phyloP scores from a whole-genome alignment of 2,888 invertebrate species.

The Latrodectus elegans region DNA sequence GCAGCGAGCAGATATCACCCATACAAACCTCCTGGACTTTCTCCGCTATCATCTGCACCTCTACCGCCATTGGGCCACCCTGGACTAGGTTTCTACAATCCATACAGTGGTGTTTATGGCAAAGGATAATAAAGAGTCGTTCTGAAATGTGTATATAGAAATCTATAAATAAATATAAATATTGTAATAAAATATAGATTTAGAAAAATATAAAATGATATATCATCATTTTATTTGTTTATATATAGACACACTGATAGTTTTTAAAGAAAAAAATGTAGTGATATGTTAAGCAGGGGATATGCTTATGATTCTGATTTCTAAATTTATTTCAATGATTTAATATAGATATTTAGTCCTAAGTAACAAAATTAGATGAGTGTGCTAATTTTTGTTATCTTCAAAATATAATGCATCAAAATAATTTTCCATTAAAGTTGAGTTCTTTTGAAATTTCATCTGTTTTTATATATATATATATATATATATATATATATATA shows the following conservation, averaged over 20 bases:
- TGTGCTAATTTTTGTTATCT: not conserved
- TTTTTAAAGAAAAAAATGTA: slow-evolving; percentile 45
- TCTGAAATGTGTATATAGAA: slow-evolving; percentile 42
- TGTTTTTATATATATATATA: too few species aligned
- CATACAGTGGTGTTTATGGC: slow-evolving; percentile 64
- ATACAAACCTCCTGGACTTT: slow-evolving; percentile 82
- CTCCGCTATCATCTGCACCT: slow-evolving; percentile 58
- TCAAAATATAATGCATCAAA: not conserved
- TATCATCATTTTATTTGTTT: slow-evolving; percentile 49
- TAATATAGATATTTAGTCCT: too few species aligned
- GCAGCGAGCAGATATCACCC: slow-evolving; percentile 86
- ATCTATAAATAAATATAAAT: slow-evolving; percentile 57
- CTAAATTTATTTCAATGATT: too few species aligned
- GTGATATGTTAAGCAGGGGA: slow-evolving; percentile 48
- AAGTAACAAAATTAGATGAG: not conserved
- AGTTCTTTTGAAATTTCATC: slow-evolving; percentile 1
- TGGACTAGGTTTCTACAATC: slow-evolving; percentile 66
- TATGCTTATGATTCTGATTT: slow-evolving; percentile 20
- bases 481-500: too few species aligned
- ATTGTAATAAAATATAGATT: slow-evolving; percentile 64
- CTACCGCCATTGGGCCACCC: slow-evolving; percentile 61
- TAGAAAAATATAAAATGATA: slow-evolving; percentile 29
- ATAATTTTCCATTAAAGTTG: not conserved
- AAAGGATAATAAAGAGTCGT: slow-evolving; percentile 49
- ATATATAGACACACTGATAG: slow-evolving; percentile 54